These are phyloP conservation scores for Polypedilum pembai DNA, from an alignment of 1,140 invertebrate genomes.

Conservation along the genomic window DNA sequence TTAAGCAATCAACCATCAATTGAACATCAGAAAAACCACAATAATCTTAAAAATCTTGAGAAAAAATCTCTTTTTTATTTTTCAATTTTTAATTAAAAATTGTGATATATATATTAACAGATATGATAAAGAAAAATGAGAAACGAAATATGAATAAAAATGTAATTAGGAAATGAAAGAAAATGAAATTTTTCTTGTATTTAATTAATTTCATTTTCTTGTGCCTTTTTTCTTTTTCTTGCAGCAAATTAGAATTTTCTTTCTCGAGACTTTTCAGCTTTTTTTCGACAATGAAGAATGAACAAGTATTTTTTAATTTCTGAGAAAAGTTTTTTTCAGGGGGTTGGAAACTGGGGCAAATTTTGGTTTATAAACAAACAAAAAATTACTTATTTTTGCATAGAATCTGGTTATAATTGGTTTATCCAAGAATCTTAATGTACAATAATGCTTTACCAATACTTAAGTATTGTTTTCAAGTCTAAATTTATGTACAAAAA, in stretches of 20 bases:
- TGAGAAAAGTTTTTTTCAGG: too few species aligned
- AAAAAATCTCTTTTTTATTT: constrained; percentile 15
- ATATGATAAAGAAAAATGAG: constrained; percentile 1
- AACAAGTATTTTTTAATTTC: too few species aligned
- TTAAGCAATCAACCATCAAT: too few species aligned
- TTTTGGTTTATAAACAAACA: too few species aligned
- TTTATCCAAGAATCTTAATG: too few species aligned
- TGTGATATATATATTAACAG: constrained; percentile 23
- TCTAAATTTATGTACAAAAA: too few species aligned
- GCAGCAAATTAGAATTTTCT: constrained; percentile 2
- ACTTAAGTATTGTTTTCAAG: too few species aligned
- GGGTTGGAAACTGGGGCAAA: too few species aligned
- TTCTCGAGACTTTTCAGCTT: background rate
- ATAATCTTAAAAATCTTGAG: background rate
- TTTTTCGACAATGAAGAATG: background rate
- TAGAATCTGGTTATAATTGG: too few species aligned
- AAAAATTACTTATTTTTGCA: too few species aligned
- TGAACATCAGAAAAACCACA: background rate
- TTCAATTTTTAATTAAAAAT: constrained; percentile 25
- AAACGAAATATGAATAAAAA: constrained; percentile 23
- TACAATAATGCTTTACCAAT: too few species aligned
- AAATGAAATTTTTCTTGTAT: background rate
- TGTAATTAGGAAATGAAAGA: constrained; percentile 21
- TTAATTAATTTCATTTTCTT: constrained; percentile 8
- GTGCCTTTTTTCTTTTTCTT: constrained; percentile 4